Evolutionary conservation across 2,113 vertebrate species (phyloP).

Genomic region (Suricata suricatta): DNA sequence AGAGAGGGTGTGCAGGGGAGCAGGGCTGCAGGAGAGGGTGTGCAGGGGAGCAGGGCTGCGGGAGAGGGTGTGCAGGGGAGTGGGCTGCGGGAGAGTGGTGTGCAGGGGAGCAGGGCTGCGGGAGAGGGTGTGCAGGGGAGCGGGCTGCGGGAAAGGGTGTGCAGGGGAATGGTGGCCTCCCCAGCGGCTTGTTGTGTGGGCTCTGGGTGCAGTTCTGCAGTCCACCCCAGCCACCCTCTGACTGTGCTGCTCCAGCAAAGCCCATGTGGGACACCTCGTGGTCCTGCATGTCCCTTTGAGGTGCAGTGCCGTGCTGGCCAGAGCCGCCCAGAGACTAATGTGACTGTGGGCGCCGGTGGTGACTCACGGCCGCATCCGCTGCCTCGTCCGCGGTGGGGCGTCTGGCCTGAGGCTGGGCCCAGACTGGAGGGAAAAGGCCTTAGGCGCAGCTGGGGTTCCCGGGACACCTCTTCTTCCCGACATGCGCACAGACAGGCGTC

Average conservation of each 20-base stretch:
- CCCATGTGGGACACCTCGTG: not conserved
- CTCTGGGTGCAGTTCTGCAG: not conserved
- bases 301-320: fast-evolving
- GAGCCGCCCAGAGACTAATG: not conserved
- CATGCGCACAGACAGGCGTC: fast-evolving
- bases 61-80: no score
- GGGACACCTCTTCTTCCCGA: not conserved
- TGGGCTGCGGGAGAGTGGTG: no score
- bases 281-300: not conserved
- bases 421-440: not conserved
- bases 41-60: fast-evolving
- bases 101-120: no score
- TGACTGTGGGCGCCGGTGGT: fast-evolving
- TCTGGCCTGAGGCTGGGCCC: not conserved
- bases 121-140: no score
- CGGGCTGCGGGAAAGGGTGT: fast-evolving
- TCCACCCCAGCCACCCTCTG: fast-evolving
- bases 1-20: fast-evolving
- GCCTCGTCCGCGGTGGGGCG: no score
- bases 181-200: not conserved
- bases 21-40: fast-evolving
- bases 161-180: fast-evolving
- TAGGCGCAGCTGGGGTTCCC: fast-evolving
- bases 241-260: not conserved
- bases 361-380: not conserved